Base-by-base conservation (phyloP, 2,113 vertebrate genomes). In the Pampusana beccarii region DNA sequence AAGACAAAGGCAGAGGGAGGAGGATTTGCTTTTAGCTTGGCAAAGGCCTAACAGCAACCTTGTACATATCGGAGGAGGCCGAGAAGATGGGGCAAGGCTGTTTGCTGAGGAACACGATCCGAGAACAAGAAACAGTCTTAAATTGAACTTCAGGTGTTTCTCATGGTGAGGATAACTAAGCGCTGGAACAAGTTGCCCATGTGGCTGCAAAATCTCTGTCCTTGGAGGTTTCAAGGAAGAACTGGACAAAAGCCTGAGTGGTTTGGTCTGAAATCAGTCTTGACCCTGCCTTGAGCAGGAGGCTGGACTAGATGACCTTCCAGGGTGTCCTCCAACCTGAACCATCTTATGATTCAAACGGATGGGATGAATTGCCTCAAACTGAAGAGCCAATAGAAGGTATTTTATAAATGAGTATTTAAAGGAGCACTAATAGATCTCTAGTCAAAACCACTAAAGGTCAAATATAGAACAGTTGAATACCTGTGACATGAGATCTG, bases 161-260 rank as follows among this genome's bases (percentile, higher is more conserved):
- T 61, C 12, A 50, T 10, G 19, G 46, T 13, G 11, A 72, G 16
- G 6, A 38, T 24, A 60, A 13, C 19, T 5, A 31, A 66, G 16
- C 1, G 2, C 19, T 61, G 42, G 33, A 62, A 50, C 5, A 71
- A 50, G 33, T 17, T 73, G 50, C 9, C 33, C 0, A 0, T 8
- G 8, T 42, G 53, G 7, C 21, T 54, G 16, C 67, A 21, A 1
- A 36, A 57, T 40, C 11, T 48, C 24, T 61, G 31, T 15, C 21
- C 29, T 31, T 56, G 8, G 8, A 42, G 25, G 2, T 28, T 21
- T n/a, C 34, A 53, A 38, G 26, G 38, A 82, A 34, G 16, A 79
- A 13, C 7, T 50, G 23, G 16, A 36, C 23, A 65, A 86, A 87
- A 19, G 16, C 15, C 44, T 51, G 6, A 21, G 31, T 16, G 21